A percentile compares a stretch with the other conserved stretches of the same genome.
phyloP scores from a whole-genome alignment of 23 tunicate genomes.

The Botrylloides violaceus region DNA sequence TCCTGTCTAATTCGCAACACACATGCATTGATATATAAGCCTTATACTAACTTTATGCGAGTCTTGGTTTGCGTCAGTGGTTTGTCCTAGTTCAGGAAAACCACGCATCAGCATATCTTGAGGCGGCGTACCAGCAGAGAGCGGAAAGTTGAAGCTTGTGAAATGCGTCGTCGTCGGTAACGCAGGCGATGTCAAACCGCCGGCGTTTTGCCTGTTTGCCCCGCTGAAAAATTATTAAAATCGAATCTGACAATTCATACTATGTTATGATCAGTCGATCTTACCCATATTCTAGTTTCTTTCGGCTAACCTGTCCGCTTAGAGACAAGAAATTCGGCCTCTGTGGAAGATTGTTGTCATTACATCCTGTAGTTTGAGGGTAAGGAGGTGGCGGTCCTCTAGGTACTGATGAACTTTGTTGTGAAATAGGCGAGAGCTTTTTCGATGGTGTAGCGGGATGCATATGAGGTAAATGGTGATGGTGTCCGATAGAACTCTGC shows the following conservation, averaged over 20 bases:
- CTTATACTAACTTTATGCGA: too few relatives aligned
- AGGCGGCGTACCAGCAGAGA: constrained; percentile 20
- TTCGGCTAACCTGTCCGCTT: constrained; percentile 47
- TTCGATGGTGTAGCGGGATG: constrained; percentile 1
- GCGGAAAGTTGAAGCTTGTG: neutral
- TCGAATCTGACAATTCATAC: neutral
- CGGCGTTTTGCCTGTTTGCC: constrained; percentile 6
- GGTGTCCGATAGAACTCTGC: constrained; percentile 11
- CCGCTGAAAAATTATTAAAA: constrained; percentile 7
- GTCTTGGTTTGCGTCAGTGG: neutral
- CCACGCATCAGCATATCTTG: constrained; percentile 6
- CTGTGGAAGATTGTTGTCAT: constrained; percentile 14
- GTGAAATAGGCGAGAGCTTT: neutral
- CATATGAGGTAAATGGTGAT: constrained; percentile 11
- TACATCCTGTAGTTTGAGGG: constrained; percentile 3
- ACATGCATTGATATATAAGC: too few relatives aligned
- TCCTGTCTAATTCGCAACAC: too few relatives aligned
- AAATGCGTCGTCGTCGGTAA: neutral
- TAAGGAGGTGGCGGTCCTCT: constrained; percentile 29
- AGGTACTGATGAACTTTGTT: neutral
- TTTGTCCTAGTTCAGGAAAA: neutral
- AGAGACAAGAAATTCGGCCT: constrained; percentile 68
- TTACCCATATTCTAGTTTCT: constrained; percentile 26
- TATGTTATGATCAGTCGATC: neutral
- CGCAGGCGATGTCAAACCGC: constrained; percentile 26